Evolutionary conservation across 2,797 vertebrate species (phyloP), one percentile per base, ranked within the genome.

Genomic region (Selene dorsalis): DNA sequence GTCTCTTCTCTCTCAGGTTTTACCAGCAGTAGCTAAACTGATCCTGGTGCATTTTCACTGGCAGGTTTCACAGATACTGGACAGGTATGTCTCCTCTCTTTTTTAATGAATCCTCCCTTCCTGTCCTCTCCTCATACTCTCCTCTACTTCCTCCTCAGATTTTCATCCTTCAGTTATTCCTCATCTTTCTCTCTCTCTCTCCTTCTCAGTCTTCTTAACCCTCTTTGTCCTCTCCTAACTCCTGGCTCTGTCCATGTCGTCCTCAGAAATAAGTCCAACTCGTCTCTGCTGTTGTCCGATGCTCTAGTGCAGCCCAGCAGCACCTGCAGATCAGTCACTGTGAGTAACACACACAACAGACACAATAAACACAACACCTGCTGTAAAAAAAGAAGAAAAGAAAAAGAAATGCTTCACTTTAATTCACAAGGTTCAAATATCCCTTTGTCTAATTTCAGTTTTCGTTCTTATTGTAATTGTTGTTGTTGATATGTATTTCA

Each of bases 1-100:
- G 7, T 6, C 2, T 26, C 7, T 69, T 58, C 17, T 83, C 26
- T 66, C 56, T 87, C 81, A 99, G 98, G 96, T 99, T 84, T 95
- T 96, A 79, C 97, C 98, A 86, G 96, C 97, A 61, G 96, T 98
- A 94, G 98, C 98, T 88, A 99, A 99, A 93, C 95, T 99, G 95
- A 95, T 99, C 93, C 96, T 99, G 94, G 97, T 97, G 95, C 97
- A 97, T 95, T 97, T 99, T 94, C 97, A 99, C 93, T 99, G 98
- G 98, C 98, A 98, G 93, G 93, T 99, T 92, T 94, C 97, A 91
- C 97, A 98, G 89, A 97, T 99, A 93, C 87, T 97, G 94, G 98
- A 99, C 94, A 97, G 97, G 98, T 99, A 95, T n/a, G 83, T 76
- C 1, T 68, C n/a, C 14, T 17, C 30, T 18, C 20, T 56, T n/a